phyloP scores from a whole-genome alignment of 2,888 invertebrate genomes.

The Lepidocyrtoides sp. region DNA sequence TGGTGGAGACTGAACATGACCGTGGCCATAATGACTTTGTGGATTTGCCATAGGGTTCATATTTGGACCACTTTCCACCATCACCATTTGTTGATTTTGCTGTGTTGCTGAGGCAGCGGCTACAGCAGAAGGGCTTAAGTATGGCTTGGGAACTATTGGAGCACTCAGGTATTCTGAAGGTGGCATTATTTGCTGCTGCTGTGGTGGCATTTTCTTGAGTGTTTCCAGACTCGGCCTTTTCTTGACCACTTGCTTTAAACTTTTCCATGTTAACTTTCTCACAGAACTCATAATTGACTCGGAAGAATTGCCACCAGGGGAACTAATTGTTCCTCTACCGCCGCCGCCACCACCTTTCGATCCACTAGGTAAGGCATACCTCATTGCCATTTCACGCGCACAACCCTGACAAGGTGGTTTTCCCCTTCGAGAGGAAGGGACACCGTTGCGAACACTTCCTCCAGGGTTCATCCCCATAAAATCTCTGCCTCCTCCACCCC shows the following conservation, averaged over 20 bases:
- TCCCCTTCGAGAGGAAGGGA: neutral
- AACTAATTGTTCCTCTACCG: too few relatives aligned
- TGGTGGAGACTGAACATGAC: neutral
- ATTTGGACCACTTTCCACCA: slow-evolving; percentile 7
- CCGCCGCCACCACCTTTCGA: neutral
- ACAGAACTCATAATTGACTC: slow-evolving; percentile 83
- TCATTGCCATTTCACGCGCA: slow-evolving; percentile 77
- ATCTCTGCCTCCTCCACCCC: neutral
- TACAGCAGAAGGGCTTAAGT: slow-evolving; percentile 50
- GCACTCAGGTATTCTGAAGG: slow-evolving; percentile 56
- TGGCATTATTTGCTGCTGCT: neutral
- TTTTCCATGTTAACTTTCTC: slow-evolving; percentile 85
- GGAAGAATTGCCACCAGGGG: neutral
- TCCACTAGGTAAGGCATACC: slow-evolving; percentile 19
- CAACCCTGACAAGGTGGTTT: slow-evolving; percentile 54
- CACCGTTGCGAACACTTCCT: slow-evolving; percentile 62
- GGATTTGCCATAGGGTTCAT: slow-evolving; percentile 66
- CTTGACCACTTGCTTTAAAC: slow-evolving; percentile 85
- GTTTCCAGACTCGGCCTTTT: slow-evolving; percentile 84
- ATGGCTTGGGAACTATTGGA: slow-evolving; percentile 61
- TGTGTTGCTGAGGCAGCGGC: slow-evolving; percentile 42
- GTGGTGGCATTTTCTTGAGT: slow-evolving; percentile 77
- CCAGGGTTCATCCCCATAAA: slow-evolving; percentile 22
- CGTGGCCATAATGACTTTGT: slow-evolving; percentile 49
- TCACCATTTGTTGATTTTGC: neutral